Base-by-base conservation (phyloP, 92 coral and sea anemone species). In the Epizoanthus stellaris region DNA sequence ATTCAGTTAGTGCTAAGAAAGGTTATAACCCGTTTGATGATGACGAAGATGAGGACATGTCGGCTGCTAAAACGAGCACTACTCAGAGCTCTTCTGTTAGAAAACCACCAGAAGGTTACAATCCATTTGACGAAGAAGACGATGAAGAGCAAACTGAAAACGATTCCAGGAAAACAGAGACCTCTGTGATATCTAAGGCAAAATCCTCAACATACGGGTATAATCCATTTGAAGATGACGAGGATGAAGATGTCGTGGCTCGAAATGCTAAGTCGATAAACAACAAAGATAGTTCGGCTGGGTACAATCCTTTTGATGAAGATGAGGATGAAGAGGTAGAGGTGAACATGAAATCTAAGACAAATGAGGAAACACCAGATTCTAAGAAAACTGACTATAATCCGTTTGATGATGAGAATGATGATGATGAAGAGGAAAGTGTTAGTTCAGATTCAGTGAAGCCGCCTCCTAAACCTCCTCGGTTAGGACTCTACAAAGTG, bases 141-240 rank as follows among this genome's bases (percentile, higher is more conserved):
- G 87, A 74, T 20, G 91, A 87, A 75, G 82, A 58, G 14, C 64
- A 59, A 19, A 42, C 16, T 16, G 82, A 47, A 15, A 80, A 59
- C 9, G 83, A 57, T 3, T 76, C 74, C 30, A 20, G 15, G 49
- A 85, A 86, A 52, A 20, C 74, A 16, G 70, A 67, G 8, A 59
- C 76, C 20, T 61, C 75, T 40, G 36, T 77, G 4, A 39, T 82
- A 19, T 43, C 82, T 20, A 89, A 81, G 62, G 17, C 21, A 25
- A 89, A 80, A 14, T 19, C 9, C 38, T 69, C 89, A 11, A 66
- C 80, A 38, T 30, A 34, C 73, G 92, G 94, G 2, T 91, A 90
- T 81, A 96, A 96, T 83, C 99, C 99, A 2, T 96, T 96, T 82
- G 95, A 95, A 15, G 98, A 92, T 13, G 93, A 92, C 15, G 93